Evolutionary conservation across 2,888 invertebrate genomes (phyloP), one percentile per base, ranked within the genome.

Genomic region (Parelbella ahira): DNA sequence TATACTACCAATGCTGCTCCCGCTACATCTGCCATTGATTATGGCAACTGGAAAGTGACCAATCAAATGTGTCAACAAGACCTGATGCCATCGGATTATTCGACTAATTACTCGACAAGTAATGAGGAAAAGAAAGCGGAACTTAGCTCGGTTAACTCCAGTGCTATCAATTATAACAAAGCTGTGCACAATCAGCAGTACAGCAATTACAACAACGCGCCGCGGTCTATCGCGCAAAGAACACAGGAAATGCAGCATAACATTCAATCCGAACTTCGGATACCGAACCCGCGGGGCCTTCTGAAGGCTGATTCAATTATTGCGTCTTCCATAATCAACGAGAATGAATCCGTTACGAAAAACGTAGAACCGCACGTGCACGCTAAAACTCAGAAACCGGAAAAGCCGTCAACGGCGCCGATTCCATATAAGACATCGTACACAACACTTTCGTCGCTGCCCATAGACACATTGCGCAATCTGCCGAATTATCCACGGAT

Each of bases 401-500:
- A 84, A 3, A 84, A 84, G 57, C 69, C 79, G 30, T 49, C 83
- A 32, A 73, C 71, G n/a, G 68, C 60, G 39, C 68, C 83, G n/a
- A 67, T 76, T 48, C 69, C 75, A 1, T 87, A 84, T 49, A 87
- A 42, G 10, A 11, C 34, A 3, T 21, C 41, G 2, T 42, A 34
- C 39, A 73, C 67, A 47, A 59, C 69, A 33, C 68, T 86, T 48
- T 61, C 86, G 1, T 52, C 82, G 5, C 66, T 88, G 32, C 83
- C 87, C 23, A 75, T 90, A 43, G 90, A 90, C 34, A 80, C 86
- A 24, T 63, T 90, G 44, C 73, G 90, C 23, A 90, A 88, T 64
- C 67, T 91, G 44, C 84, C 89, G 2, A 90, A 88, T 61, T 75
- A 91, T 45, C 88, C 90, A 6, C 91, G 90, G 67, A 90, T 91